Evolutionary conservation across 1,140 invertebrate genomes (phyloP).

Genomic region (Apis florea): DNA sequence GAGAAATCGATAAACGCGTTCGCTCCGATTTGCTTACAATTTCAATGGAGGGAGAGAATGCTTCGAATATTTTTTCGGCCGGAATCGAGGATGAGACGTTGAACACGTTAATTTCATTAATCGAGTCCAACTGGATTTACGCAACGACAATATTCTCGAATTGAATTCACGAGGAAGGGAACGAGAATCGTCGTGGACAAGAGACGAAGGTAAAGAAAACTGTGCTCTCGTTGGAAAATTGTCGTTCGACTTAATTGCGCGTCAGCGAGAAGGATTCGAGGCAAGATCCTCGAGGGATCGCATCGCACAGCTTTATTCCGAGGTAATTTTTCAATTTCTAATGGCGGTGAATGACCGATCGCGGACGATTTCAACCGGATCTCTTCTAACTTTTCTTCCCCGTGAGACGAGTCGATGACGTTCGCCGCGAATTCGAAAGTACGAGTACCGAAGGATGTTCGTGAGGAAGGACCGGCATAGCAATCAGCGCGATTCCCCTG

Average conservation of each 20-base stretch:
- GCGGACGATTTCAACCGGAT: conserved; percentile 13
- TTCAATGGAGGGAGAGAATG: too few species aligned
- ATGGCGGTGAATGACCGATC: not conserved
- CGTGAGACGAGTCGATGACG: conserved; percentile 1
- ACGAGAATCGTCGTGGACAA: too few species aligned
- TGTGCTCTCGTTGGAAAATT: conserved; percentile 2
- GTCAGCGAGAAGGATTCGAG: not conserved
- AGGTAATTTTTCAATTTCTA: conserved; percentile 19
- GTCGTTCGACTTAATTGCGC: conserved; percentile 29
- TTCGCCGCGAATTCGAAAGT: conserved; percentile 27
- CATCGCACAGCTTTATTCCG: not conserved
- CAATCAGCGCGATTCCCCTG: conserved; percentile 63
- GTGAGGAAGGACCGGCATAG: conserved; percentile 63
- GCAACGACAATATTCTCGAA: conserved; percentile 18
- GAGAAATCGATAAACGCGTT: conserved; percentile 8
- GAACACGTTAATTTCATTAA: conserved; percentile 12
- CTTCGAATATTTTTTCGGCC: not conserved
- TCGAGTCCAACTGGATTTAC: conserved; percentile 43
- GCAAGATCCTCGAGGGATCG: not conserved
- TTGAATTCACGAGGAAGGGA: not conserved
- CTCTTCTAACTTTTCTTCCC: conserved; percentile 30
- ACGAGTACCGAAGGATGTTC: conserved; percentile 53
- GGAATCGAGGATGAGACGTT: too few species aligned
- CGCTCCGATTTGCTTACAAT: too few species aligned
- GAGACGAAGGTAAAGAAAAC: conserved; percentile 8